These are phyloP conservation scores for Lucinisca nassula DNA, from an alignment of 2,888 invertebrate species.

Conservation along the genomic window DNA sequence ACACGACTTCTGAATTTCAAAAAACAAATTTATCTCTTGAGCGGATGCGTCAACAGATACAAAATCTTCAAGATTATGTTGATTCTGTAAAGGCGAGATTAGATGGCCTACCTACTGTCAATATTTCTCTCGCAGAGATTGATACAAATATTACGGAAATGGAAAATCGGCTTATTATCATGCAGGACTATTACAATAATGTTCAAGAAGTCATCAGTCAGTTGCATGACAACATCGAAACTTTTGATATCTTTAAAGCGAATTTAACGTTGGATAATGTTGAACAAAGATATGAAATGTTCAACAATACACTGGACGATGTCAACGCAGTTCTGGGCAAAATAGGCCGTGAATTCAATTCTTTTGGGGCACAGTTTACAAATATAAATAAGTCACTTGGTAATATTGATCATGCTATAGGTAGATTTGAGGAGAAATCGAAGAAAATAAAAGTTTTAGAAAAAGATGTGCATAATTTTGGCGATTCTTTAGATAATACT, in stretches of 20 bases:
- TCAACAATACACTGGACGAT: slow-evolving; percentile 47
- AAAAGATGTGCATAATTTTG: slow-evolving; percentile 30
- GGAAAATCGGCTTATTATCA: slow-evolving; percentile 56
- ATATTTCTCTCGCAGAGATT: slow-evolving; percentile 53
- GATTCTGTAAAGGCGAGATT: slow-evolving; percentile 45
- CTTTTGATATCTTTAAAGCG: slow-evolving; percentile 30
- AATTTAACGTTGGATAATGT: slow-evolving; percentile 49
- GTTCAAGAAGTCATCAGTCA: slow-evolving; percentile 46
- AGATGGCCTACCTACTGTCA: slow-evolving; percentile 38
- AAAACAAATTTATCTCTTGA: slow-evolving; percentile 56
- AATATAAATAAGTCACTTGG: slow-evolving; percentile 50
- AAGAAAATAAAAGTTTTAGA: slow-evolving; percentile 23
- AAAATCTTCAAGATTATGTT: slow-evolving; percentile 31
- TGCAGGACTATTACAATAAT: slow-evolving; percentile 63
- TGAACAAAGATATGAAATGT: slow-evolving; percentile 27
- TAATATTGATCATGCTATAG: slow-evolving; percentile 39
- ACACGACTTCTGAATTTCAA: slow-evolving; percentile 39
- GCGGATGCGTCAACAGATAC: slow-evolving; percentile 43
- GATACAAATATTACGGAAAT: slow-evolving; percentile 45
- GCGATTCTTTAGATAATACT: slow-evolving; percentile 21
- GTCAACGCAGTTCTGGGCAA: slow-evolving; percentile 51
- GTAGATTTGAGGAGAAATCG: slow-evolving; percentile 44
- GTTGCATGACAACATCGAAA: slow-evolving; percentile 30
- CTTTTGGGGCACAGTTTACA: slow-evolving; percentile 53
- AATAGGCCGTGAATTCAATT: slow-evolving; percentile 48